phyloP scores from a whole-genome alignment of 2,888 invertebrate species.

The Prenolepis imparis region DNA sequence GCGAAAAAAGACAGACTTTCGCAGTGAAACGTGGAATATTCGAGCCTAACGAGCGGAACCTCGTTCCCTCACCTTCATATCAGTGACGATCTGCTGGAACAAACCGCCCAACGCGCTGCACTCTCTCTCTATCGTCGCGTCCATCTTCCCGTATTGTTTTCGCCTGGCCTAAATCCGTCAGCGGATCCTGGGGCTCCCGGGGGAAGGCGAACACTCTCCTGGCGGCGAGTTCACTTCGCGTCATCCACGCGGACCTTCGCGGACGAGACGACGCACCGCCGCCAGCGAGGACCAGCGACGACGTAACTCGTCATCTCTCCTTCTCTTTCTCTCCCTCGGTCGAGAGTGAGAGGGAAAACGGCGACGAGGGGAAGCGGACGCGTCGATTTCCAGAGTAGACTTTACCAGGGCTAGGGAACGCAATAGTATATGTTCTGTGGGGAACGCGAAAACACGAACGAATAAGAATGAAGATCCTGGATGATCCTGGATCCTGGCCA shows the following conservation, averaged over 20 bases:
- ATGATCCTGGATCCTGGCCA: too few relatives aligned
- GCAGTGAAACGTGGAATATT: background rate
- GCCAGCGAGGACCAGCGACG: slow-evolving; percentile 9
- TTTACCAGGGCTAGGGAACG: too few relatives aligned
- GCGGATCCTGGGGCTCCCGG: background rate
- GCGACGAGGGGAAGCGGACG: too few relatives aligned
- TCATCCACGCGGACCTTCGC: slow-evolving; percentile 52
- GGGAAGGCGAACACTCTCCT: background rate
- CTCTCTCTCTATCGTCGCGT: slow-evolving; percentile 93
- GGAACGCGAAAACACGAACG: too few relatives aligned
- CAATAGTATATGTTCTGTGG: too few relatives aligned
- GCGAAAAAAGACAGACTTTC: background rate
- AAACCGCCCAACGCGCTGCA: slow-evolving; percentile 96
- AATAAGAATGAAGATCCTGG: too few relatives aligned
- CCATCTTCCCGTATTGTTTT: slow-evolving; percentile 87
- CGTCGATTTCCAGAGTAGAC: too few relatives aligned
- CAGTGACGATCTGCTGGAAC: slow-evolving; percentile 97
- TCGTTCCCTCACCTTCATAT: slow-evolving; percentile 94
- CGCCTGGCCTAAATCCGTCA: background rate
- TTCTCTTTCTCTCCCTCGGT: too few relatives aligned
- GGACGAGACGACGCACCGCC: slow-evolving; percentile 55
- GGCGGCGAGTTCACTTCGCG: slow-evolving; percentile 66
- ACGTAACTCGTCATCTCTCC: slow-evolving; percentile 27
- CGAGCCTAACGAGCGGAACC: background rate
- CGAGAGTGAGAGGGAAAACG: too few relatives aligned